Evolutionary conservation across 2,113 vertebrate species (phyloP), one percentile per base, ranked within the genome.

Genomic region (Malurus elegans): DNA sequence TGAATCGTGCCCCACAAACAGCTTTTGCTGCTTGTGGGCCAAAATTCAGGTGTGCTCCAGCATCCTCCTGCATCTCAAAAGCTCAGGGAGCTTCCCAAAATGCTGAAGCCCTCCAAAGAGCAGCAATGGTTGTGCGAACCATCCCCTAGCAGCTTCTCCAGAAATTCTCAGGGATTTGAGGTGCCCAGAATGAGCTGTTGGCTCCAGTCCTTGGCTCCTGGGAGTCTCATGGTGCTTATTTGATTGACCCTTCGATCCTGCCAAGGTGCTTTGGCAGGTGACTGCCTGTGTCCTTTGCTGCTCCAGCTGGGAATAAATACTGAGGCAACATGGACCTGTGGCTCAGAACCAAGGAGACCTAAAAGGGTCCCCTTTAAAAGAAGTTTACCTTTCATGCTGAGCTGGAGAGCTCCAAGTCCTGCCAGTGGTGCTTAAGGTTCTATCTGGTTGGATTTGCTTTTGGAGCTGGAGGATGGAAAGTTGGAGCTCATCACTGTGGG

Each of bases 101-200:
- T 1, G 12, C 58, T 32, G 28, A 12, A 71, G 28, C 24, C 24
- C 17, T 48, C 4, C 34, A 24, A 42, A 25, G 17, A 40, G 28
- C 15, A 42, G 44, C 0, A 0, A 3, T 2, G 4, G 31, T n/a
- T 1, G 0, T 29, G 23, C 10, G 9, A 50, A n/a, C 16, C 9
- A 23, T 71, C 34, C 61, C 2, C 2, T 38, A 32, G 18, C 2
- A 0, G 16, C 44, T 81, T 70, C 53, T 62, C 50, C 31, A 28
- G 67, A 72, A 62, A 31, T 57, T 90, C 44, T 2, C 36, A 31
- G 36, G 53, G 18, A 32, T 88, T 76, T 4, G 20, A 88, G 79
- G 75, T 9, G 3, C 34, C 73, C 83, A 67, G 57, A 87, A 57
- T 2, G 20, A 64, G 60, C 69, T 10, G 3, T 28, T 84, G 86